These are phyloP conservation scores for Gerris buenoi DNA, from an alignment of 1,140 invertebrate genomes.

Conservation along the genomic window DNA sequence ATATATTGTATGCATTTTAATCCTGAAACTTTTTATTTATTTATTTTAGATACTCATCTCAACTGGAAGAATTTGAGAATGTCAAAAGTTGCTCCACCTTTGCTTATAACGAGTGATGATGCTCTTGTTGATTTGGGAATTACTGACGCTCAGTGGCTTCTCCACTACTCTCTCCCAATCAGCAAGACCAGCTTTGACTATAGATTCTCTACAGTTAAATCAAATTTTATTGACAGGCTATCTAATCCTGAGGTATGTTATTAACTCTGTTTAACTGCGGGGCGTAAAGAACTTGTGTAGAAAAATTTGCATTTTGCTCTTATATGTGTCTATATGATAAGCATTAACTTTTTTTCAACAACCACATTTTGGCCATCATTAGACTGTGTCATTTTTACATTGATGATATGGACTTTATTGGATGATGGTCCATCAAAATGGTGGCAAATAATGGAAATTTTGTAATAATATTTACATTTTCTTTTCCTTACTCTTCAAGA, in stretches of 20 bases:
- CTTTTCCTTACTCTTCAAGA: too few relatives aligned
- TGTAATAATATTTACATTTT: too few relatives aligned
- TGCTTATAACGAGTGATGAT: slow-evolving; percentile 14
- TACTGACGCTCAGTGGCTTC: slow-evolving; percentile 13
- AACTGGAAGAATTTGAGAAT: neutral
- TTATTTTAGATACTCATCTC: slow-evolving; percentile 5
- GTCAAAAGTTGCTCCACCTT: neutral
- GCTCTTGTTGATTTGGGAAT: slow-evolving; percentile 14
- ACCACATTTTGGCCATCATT: neutral
- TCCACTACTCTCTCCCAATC: slow-evolving; percentile 15
- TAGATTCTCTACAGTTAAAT: slow-evolving; percentile 16
- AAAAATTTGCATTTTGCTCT: neutral
- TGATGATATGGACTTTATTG: neutral
- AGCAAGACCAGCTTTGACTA: slow-evolving; percentile 14
- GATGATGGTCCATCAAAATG: too few relatives aligned
- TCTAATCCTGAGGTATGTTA: slow-evolving; percentile 8
- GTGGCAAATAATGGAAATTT: too few relatives aligned
- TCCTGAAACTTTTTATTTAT: too few relatives aligned
- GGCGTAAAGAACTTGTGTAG: neutral
- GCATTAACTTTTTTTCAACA: neutral
- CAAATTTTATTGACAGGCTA: slow-evolving; percentile 9
- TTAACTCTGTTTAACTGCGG: neutral
- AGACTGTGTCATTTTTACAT: neutral
- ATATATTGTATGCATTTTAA: too few relatives aligned
- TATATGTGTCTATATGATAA: neutral